Conservation (phyloP, 2,888 invertebrate species). For the Crepidodera aurea region DNA sequence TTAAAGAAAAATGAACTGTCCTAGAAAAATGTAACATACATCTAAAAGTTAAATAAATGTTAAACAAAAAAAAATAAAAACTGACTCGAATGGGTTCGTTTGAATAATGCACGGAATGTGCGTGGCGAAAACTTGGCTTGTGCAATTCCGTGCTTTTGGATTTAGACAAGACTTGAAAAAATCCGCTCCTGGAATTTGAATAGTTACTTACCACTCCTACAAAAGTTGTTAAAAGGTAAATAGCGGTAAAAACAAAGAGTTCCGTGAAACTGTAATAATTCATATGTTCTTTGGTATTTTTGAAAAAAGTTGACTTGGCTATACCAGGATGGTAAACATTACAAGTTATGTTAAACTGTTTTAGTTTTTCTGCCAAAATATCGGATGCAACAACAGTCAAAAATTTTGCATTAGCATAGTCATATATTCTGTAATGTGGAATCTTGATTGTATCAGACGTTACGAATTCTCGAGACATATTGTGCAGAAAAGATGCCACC, state of each 20-base stretch:
- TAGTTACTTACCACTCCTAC: conserved; percentile 15
- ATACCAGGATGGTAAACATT: conserved; percentile 22
- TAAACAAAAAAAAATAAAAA: no score
- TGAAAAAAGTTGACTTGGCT: conserved; percentile 13
- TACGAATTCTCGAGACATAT: conserved; percentile 1
- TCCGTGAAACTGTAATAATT: conserved; percentile 12
- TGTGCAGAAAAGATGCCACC: conserved; percentile 6
- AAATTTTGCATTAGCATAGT: conserved; percentile 21
- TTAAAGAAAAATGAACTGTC: no score
- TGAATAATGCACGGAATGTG: no score
- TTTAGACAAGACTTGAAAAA: no score
- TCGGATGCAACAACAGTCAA: conserved; percentile 13
- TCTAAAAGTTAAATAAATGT: no score
- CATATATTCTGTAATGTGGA: conserved; percentile 11
- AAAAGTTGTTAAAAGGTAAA: not conserved
- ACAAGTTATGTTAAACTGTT: conserved; percentile 15
- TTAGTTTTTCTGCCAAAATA: conserved; percentile 21
- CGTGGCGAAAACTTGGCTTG: no score
- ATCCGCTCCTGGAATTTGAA: no score
- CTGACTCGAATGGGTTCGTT: no score
- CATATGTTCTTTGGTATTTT: conserved; percentile 6
- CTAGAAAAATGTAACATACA: no score
- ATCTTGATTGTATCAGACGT: conserved; percentile 1
- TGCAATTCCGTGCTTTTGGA: no score
- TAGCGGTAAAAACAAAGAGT: not conserved